Conservation (phyloP, 2,797 vertebrate species). For the Danio aesculapii region DNA sequence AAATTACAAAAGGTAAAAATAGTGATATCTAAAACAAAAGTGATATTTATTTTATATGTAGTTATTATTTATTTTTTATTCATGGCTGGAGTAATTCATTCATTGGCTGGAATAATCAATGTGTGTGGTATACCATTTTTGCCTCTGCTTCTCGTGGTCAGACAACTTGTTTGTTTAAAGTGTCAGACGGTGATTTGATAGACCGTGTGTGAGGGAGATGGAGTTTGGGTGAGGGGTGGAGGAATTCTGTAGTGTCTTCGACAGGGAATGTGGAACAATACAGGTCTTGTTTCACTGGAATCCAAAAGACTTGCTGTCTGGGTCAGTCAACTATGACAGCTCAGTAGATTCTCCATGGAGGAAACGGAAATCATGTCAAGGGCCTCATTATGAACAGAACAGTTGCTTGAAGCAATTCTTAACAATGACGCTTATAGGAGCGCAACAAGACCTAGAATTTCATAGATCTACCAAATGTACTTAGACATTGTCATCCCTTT, state of each 20-base stretch:
- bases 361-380: not conserved
- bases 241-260: slow-evolving; percentile 37
- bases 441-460: not conserved
- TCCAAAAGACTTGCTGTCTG: slow-evolving; percentile 14
- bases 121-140: slow-evolving; percentile 9
- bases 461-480: not conserved
- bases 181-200: slow-evolving; percentile 26
- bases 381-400: not conserved
- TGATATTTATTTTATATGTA: too few species aligned
- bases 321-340: slow-evolving; percentile 20
- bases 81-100: too few species aligned
- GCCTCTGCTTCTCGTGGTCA: not conserved
- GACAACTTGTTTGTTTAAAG: slow-evolving; percentile 46
- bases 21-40: too few species aligned
- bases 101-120: not conserved
- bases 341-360: slow-evolving; percentile 10
- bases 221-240: slow-evolving; percentile 29
- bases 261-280: slow-evolving; percentile 35
- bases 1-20: too few species aligned
- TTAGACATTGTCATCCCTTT: not conserved
- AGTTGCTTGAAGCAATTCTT: not conserved
- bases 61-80: not conserved
- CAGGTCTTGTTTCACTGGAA: slow-evolving; percentile 41
- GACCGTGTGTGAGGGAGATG: slow-evolving; percentile 12
- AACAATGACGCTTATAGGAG: not conserved